Conservation (phyloP, 2,888 invertebrate species). For the Plutella xylostella region DNA sequence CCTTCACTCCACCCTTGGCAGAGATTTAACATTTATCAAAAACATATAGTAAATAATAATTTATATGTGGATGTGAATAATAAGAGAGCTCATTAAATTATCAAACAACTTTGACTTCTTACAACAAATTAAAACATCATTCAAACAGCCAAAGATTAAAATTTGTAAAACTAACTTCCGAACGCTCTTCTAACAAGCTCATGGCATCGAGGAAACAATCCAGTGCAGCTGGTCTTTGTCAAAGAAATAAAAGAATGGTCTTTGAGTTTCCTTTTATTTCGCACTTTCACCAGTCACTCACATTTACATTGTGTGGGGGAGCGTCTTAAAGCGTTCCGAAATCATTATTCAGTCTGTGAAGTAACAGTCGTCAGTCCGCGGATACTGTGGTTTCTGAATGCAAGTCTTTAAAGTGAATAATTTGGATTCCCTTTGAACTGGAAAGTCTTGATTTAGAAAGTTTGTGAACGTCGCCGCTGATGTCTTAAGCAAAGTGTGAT, state of each 20-base stretch:
- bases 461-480: no score
- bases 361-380: neutral
- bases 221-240: constrained; percentile 52
- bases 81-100: no score
- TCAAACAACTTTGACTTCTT: no score
- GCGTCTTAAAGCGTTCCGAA: neutral
- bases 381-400: neutral
- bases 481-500: no score
- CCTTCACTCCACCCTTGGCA: no score
- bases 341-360: constrained; percentile 6
- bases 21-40: no score
- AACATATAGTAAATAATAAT: no score
- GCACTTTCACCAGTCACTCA: constrained; percentile 32
- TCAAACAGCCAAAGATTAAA: no score
- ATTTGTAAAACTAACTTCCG: constrained; percentile 9
- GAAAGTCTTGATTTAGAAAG: no score
- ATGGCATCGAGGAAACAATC: constrained; percentile 35
- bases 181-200: neutral
- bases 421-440: neutral
- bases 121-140: no score
- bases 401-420: neutral
- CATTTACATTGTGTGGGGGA: constrained; percentile 39
- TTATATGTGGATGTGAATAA: no score
- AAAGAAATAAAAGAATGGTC: constrained; percentile 42
- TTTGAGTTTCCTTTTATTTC: constrained; percentile 31